Evolutionary conservation across 2,797 vertebrate species (phyloP), one percentile per base, ranked within the genome.

Genomic region (Limosa lapponica): DNA sequence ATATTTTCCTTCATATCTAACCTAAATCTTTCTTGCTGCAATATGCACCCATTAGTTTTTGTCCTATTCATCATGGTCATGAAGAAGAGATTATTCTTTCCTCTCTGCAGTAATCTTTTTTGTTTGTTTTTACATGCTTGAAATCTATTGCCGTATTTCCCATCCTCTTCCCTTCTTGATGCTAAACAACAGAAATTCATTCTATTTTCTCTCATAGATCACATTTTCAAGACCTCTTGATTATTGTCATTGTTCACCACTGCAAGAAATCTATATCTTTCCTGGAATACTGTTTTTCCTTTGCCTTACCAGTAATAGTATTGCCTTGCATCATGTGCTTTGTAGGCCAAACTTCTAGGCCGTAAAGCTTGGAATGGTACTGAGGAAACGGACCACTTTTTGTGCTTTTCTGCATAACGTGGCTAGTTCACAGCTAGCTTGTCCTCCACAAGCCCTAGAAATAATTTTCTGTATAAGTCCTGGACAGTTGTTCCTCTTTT

Each of bases 11-110:
- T 95, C 59, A n/a, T 82, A 89, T 78, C 82, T 80, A 85, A 73
- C 34, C 51, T 89, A 73, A 79, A 89, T 96, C 89, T 92, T 95
- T 96, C 95, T 89, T 87, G 37, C 62, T 93, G 93, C 84, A 78
- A 59, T 93, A 81, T 55, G 18, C 10, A 78, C 16, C 30, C 39
- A 23, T 71, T 85, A 77, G 28, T 52, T 93, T 95, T 94, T 67
- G 14, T 81, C 24, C 67, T 96, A 78, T 91, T 94, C 57, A 86
- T 95, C 87, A 86, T 11, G 44, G 30, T 67, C 71, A 74, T 25
- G 34, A 87, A 74, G 36, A 95, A 80, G 41, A 71, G 64, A 93
- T 95, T 82, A 59, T 91, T 92, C 82, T 87, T 93, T 93, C 64
- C 12, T 80, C 71, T 73, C 36, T 41, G 55, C 57, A 84, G 48